Conservation (phyloP, 2,888 invertebrate species). For the Epinotia bilunana region DNA sequence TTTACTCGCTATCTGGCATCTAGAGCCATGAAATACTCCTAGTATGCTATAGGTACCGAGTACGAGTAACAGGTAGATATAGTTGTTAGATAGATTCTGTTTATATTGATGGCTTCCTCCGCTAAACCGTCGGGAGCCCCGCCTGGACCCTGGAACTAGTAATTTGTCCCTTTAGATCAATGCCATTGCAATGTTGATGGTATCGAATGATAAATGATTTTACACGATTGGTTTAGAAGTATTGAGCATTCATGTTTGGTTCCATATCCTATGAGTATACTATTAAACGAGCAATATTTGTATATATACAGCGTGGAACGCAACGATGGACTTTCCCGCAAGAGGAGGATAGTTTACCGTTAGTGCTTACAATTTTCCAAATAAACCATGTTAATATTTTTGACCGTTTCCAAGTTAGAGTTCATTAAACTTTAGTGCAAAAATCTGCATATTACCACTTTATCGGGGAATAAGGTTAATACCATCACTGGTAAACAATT, state of each 20-base stretch:
- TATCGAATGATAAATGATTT: constrained; percentile 27
- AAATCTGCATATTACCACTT: no score
- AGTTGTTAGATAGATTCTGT: constrained; percentile 28
- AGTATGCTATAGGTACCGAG: not conserved
- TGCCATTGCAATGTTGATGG: constrained; percentile 19
- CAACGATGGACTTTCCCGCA: no score
- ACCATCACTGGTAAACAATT: no score
- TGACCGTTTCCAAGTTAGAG: no score
- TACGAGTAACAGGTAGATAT: constrained; percentile 29
- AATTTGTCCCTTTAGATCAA: constrained; percentile 41
- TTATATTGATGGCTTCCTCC: constrained; percentile 42
- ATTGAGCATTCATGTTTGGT: not conserved
- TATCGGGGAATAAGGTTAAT: no score
- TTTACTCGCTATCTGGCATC: constrained; percentile 24
- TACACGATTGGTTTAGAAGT: not conserved
- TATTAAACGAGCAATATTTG: no score
- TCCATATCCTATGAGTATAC: no score
- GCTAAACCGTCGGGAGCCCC: constrained; percentile 32
- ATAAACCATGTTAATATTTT: no score
- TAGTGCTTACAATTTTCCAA: no score
- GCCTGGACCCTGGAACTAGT: constrained; percentile 19
- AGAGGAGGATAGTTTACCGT: no score
- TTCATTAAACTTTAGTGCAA: no score
- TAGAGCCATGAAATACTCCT: constrained; percentile 35
- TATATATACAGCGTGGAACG: no score